Evolutionary conservation across 2,888 invertebrate species (phyloP).

Genomic region (Epinotia nisella): DNA sequence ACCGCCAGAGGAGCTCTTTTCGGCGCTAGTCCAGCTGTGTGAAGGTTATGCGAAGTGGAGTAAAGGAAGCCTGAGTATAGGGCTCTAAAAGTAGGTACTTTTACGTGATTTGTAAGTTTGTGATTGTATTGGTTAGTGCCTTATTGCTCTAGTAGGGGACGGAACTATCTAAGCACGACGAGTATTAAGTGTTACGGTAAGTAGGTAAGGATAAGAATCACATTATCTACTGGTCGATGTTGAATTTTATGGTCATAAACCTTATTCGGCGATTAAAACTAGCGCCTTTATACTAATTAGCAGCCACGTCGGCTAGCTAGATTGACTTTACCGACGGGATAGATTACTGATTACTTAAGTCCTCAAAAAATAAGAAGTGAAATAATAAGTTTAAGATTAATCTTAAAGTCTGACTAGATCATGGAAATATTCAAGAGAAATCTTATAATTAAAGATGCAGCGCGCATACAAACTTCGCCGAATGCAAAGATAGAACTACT

Average conservation of each 20-base stretch:
- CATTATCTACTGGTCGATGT: too few species aligned
- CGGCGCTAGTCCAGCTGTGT: conserved; percentile 79
- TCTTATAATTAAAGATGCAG: not conserved
- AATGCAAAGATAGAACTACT: not conserved
- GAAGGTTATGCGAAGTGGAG: conserved; percentile 85
- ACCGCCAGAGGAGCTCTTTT: conserved; percentile 79
- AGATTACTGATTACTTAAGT: too few species aligned
- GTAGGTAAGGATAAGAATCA: too few species aligned
- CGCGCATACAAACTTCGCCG: not conserved
- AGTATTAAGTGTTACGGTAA: too few species aligned
- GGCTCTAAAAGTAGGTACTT: not conserved
- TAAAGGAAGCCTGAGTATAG: conserved; percentile 50
- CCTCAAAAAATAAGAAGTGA: too few species aligned
- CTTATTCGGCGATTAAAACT: not conserved
- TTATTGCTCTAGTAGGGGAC: not conserved
- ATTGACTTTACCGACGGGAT: too few species aligned
- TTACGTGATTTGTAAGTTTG: not conserved
- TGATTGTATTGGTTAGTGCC: not conserved
- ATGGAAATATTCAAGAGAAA: not conserved
- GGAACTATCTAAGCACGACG: not conserved
- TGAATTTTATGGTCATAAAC: too few species aligned
- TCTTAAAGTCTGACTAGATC: not conserved
- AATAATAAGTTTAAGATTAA: too few species aligned
- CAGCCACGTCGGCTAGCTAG: not conserved
- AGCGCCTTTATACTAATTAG: not conserved